Base-by-base conservation (phyloP, 2,888 invertebrate genomes). In the Cyaniris semiargus region DNA sequence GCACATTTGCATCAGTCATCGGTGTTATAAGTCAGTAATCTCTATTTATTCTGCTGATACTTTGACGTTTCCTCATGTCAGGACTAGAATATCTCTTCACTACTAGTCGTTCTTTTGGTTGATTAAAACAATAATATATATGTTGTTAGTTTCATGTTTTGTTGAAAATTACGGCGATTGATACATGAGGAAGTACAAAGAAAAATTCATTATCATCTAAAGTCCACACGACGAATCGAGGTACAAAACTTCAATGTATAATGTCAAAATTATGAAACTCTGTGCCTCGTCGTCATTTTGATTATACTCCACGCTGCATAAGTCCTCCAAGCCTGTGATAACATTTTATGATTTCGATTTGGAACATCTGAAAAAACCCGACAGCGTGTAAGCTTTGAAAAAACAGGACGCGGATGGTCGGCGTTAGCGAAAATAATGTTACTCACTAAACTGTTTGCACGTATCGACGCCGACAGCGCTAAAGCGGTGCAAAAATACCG, bases 371-470 rank as follows among this genome's bases (percentile, higher is more conserved):
- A 76, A 76, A 78, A 74, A 56, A 18, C 78, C 58, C 76, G 44
- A 78, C 75, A 86, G 85, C 82, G 78, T 77, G 58, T 79, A 60
- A 48, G 76, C 76, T 76, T 48, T 76, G 53, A 74, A 74, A 74
- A 76, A 80, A 78, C 78, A 78, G 70, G 76, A 58, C 71, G 75
- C 71, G 72, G 74, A 77, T 58, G 77, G 78, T 77, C 79, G 77
- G 72, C 79, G 78, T 78, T 78, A 80, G 83, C 83, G 83, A 84
- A 84, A 85, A 84, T 85, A 85, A 84, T 81, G 84, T 82, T 84
- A 87, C 85, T 83, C 81, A 86, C 88, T 90, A 91, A 92, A 92
- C 89, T 92, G 90, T 92, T 90, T 90, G 90, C 88, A 86, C 85
- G 84, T 85, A 86, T 79, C 81, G 78, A 80, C 81, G 76, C 78